Evolutionary conservation across 2,888 invertebrate genomes (phyloP).

Genomic region (Nemurella pictetii): DNA sequence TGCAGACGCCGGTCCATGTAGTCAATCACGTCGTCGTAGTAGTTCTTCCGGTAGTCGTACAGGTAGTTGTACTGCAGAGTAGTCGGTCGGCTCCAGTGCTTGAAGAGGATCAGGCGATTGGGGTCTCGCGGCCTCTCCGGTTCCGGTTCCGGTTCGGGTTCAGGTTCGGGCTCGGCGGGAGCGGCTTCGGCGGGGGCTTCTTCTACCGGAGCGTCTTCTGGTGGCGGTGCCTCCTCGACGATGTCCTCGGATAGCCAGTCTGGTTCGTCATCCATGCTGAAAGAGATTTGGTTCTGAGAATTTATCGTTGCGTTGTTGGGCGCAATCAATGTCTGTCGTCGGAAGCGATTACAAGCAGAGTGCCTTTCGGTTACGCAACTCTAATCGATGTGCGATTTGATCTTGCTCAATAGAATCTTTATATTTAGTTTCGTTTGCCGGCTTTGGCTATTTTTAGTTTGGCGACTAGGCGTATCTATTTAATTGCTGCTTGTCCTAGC

Average conservation of each 20-base stretch:
- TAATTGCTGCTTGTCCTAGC: neutral
- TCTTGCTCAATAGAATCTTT: neutral
- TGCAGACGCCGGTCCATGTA: conserved; percentile 76
- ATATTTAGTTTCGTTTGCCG: neutral
- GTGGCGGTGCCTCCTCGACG: conserved; percentile 16
- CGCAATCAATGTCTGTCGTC: neutral
- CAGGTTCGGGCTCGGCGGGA: conserved; percentile 29
- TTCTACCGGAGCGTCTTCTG: conserved; percentile 54
- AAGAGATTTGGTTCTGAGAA: neutral
- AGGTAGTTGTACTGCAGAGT: conserved; percentile 81
- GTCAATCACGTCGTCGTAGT: conserved; percentile 83
- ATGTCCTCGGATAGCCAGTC: conserved; percentile 32
- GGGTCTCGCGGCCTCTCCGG: conserved; percentile 60
- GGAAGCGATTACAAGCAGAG: neutral
- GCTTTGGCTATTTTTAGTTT: neutral
- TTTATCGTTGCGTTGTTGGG: no score
- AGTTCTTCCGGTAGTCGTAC: conserved; percentile 82
- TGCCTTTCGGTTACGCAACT: neutral
- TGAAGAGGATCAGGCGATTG: conserved; percentile 70
- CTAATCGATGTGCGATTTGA: neutral
- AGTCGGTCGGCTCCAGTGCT: conserved; percentile 84
- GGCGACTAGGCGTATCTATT: neutral
- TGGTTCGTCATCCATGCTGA: conserved; percentile 29
- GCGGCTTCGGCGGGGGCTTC: conserved; percentile 54
- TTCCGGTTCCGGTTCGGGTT: conserved; percentile 49